phyloP scores from a whole-genome alignment of 2,888 invertebrate genomes.

The Hydraecia micacea region DNA sequence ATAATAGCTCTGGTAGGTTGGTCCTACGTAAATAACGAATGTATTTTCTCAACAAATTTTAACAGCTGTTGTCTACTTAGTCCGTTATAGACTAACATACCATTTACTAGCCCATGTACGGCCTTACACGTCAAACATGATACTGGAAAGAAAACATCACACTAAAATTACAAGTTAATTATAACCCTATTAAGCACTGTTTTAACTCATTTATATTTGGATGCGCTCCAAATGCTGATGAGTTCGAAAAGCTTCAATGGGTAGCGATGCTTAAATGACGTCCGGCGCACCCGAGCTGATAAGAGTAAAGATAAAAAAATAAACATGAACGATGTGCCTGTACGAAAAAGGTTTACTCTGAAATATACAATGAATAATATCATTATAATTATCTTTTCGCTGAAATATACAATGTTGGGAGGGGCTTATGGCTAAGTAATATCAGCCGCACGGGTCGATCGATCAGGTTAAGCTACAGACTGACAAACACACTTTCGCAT shows the following conservation, averaged over 20 bases:
- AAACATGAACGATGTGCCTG: neutral
- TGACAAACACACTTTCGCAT: too few relatives aligned
- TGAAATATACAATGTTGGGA: neutral
- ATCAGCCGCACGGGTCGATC: too few relatives aligned
- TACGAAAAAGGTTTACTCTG: neutral
- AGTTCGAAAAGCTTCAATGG: constrained; percentile 8
- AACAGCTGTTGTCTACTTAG: neutral
- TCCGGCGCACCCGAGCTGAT: neutral
- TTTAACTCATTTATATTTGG: constrained; percentile 8
- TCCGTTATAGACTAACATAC: neutral
- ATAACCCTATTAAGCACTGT: neutral
- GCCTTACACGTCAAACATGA: neutral
- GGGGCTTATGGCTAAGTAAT: too few relatives aligned
- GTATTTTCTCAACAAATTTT: neutral
- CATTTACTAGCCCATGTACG: neutral
- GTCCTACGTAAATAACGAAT: neutral
- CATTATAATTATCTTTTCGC: too few relatives aligned
- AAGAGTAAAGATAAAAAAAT: neutral
- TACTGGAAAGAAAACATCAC: neutral
- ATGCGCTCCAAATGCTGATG: constrained; percentile 4
- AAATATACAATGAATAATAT: neutral
- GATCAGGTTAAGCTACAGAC: too few relatives aligned
- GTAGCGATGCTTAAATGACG: neutral
- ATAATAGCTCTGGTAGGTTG: neutral
- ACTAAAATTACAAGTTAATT: neutral